Base-by-base conservation (phyloP, 2,888 invertebrate genomes). In the Dolichomitus sp. region DNA sequence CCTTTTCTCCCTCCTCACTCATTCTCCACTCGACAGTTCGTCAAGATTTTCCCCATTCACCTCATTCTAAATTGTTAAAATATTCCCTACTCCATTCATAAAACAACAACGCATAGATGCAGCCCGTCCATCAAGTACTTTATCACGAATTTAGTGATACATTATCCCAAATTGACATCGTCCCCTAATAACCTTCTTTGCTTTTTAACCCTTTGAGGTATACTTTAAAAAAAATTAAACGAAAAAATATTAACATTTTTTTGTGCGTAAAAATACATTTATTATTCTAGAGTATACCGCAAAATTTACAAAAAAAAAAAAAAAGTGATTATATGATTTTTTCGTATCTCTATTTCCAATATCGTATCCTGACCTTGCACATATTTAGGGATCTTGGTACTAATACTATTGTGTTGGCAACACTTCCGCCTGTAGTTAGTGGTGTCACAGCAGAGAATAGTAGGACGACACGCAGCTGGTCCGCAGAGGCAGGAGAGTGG, bases 1-100 rank as follows among this genome's bases (percentile, higher is more conserved):
- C 92, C 87, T 89, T 88, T 84, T 84, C 84, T 77, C 42, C 83
- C 73, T 69, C 57, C 72, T 66, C 63, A n/a, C 17, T 75, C 76
- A 37, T 42, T 52, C 52, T 75, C 66, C 37, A n/a, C 45, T 17
- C 17, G 37, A n/a, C 45, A 23, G 23, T 48, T 61, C 73, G 37
- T 73, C 61, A 61, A 73, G 19, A 73, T 73, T 50, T 61, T 61
- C 23, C 50, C 19, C 65, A 27, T 65, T 61, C 37, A 61, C 37
- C 7, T 7, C 11, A 17, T 37, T 17, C 7, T 30, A 59, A 61
- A 37, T 40, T 40, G 6, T 42, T 45, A 14, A 23, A 45, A 65
- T 23, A 65, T 45, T 27, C 7, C 65, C 12, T 14, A n/a, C 6
- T 65, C 9, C 65, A 65, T 65, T 65, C 65, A 65, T 61, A 11